These are phyloP conservation scores for Thamnophis elegans DNA, from an alignment of 2,797 vertebrate species.

Conservation along the genomic window DNA sequence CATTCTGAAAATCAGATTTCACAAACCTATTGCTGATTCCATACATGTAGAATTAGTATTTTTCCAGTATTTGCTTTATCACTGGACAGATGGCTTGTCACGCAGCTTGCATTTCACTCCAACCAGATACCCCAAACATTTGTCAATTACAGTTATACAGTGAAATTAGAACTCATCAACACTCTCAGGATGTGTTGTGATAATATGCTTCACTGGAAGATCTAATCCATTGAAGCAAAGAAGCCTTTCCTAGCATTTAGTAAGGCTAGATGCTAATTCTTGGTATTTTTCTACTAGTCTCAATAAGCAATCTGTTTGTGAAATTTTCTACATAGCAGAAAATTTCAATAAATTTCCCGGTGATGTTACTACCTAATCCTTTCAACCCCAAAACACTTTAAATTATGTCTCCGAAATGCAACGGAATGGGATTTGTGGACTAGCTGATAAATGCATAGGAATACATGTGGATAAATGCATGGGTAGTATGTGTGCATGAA, in stretches of 20 bases:
- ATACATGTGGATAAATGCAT: background rate
- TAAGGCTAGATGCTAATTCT: background rate
- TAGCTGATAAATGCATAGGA: background rate
- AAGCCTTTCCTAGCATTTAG: background rate
- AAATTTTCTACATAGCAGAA: background rate
- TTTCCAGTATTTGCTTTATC: background rate
- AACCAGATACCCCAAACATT: background rate
- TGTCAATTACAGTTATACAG: background rate
- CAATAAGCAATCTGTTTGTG: background rate
- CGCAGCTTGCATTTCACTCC: background rate
- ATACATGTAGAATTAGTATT: background rate
- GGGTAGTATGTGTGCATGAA: background rate
- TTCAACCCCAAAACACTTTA: background rate
- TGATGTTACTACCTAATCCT: background rate
- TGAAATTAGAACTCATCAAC: background rate
- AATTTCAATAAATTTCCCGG: background rate
- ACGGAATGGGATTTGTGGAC: background rate
- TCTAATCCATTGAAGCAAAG: background rate
- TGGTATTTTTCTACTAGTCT: background rate
- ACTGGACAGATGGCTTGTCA: background rate
- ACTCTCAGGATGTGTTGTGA: background rate
- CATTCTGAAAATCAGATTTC: background rate
- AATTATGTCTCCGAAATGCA: background rate
- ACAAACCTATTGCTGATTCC: background rate
- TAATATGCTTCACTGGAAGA: background rate